Evolutionary conservation across 2,113 vertebrate genomes (phyloP), one percentile per base, ranked within the genome.

Genomic region (Dendrocopos noguchii): DNA sequence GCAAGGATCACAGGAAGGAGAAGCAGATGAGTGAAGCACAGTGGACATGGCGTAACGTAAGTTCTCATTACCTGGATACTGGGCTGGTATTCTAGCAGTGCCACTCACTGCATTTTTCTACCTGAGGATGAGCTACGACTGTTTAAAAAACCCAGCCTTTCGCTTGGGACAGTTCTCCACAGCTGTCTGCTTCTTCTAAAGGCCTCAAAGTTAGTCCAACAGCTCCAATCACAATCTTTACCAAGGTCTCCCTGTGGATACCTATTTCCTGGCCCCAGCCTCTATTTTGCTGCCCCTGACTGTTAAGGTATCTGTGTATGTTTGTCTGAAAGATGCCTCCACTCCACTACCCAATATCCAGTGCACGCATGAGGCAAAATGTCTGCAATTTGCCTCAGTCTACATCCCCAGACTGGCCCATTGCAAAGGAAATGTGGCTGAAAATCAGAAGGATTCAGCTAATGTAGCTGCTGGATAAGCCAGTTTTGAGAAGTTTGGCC

Each of bases 1-100:
- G 56, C 60, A 82, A 77, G 80, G 76, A 91, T 85, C 53, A 63
- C 7, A 93, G 76, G 82, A 93, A 95, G 76, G 90, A 95, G 91
- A 91, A 87, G 79, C 15, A 68, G 87, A 66, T 79, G 56, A 93
- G 50, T 4, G 70, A 79, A 82, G 74, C 19, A 10, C 2, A 93
- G 82, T 67, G 87, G 87, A 85, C 72, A 33, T n/a, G 68, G 61
- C 4, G 1, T 24, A 70, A 67, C 9, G 0, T 16, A 64, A 81
- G 14, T 31, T 80, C 73, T 80, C 52, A 27, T 46, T 34, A 70
- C 71, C 63, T 92, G 56, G 18, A 19, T n/a, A 17, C 63, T 57
- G 73, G 33, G 42, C 47, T 71, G 66, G 29, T 70, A 17, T 9
- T 36, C 56, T 61, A 93, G 79, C 50, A 63, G 4, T 21, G 44